Conservation (phyloP, 2,113 vertebrate genomes). For the Notarius lentiginosus region DNA sequence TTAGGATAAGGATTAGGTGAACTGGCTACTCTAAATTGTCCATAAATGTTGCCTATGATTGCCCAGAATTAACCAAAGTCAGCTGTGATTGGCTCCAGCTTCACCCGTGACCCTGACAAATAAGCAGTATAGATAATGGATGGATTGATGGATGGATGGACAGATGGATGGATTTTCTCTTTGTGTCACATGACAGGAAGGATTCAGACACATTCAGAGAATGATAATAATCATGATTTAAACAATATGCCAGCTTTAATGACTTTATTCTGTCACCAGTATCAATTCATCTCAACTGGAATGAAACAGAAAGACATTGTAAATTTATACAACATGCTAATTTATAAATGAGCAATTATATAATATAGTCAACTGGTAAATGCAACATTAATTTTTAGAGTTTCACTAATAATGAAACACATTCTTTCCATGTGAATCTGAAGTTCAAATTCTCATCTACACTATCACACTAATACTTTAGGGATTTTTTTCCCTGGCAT, state of each 20-base stretch:
- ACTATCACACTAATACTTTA: neutral
- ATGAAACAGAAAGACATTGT: neutral
- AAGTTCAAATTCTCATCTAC: conserved; percentile 21
- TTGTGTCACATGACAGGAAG: neutral
- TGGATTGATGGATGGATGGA: too few relatives aligned
- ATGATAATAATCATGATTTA: neutral
- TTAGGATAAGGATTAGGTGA: too few relatives aligned
- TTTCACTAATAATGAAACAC: neutral
- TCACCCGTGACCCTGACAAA: too few relatives aligned
- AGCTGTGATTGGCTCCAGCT: too few relatives aligned
- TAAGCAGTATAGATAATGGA: too few relatives aligned
- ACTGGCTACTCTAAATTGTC: too few relatives aligned
- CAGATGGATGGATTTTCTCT: neutral
- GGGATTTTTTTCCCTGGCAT: neutral
- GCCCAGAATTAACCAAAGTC: too few relatives aligned
- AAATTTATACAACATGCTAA: neutral
- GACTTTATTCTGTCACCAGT: neutral
- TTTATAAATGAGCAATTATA: neutral
- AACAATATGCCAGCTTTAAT: neutral
- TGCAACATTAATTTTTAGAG: neutral
- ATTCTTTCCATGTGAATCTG: neutral
- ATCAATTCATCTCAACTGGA: neutral
- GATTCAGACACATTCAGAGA: neutral
- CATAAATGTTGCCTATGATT: too few relatives aligned
- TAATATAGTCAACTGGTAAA: neutral